A percentile compares a stretch with the other conserved stretches of the same genome.
Conservation (phyloP, 2,888 invertebrate genomes). For the Tridacna crocea region DNA sequence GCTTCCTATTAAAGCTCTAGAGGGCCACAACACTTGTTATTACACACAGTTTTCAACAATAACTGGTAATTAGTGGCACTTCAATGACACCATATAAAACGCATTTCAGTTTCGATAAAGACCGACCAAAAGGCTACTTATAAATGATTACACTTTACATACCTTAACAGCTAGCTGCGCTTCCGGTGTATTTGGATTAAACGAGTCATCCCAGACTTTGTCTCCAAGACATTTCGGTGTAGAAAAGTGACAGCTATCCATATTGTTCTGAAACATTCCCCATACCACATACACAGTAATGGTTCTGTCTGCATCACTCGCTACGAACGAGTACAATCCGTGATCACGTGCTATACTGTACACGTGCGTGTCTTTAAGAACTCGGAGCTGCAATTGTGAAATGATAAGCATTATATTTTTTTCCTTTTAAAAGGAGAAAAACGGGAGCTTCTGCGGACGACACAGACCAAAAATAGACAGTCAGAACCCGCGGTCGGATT, state of each 20-base stretch:
- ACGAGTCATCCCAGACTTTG: conserved; percentile 72
- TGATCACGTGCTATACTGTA: conserved; percentile 65
- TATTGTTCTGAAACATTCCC: conserved; percentile 75
- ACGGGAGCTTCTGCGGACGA: too few relatives aligned
- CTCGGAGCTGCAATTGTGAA: conserved; percentile 41
- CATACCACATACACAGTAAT: conserved; percentile 70
- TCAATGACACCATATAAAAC: too few relatives aligned
- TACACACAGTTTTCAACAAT: too few relatives aligned
- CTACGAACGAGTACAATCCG: conserved; percentile 61
- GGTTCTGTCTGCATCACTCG: conserved; percentile 56
- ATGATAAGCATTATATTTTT: not conserved
- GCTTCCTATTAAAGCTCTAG: too few relatives aligned
- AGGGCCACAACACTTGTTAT: too few relatives aligned
- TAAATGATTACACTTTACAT: not conserved
- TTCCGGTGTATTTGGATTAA: conserved; percentile 71
- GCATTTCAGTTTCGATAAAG: too few relatives aligned
- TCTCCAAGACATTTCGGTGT: conserved; percentile 72
- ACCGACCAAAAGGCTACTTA: too few relatives aligned
- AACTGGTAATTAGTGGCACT: too few relatives aligned
- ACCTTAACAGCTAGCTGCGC: conserved; percentile 77
- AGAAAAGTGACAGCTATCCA: conserved; percentile 75
- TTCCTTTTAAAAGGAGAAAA: too few relatives aligned
- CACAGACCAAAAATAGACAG: too few relatives aligned
- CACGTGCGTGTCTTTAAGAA: conserved; percentile 62
- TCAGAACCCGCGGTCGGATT: too few relatives aligned